A percentile compares a stretch with the other conserved stretches of the same genome.
Conservation (phyloP, 1,140 invertebrate genomes). For the Diorhabda elongata region DNA sequence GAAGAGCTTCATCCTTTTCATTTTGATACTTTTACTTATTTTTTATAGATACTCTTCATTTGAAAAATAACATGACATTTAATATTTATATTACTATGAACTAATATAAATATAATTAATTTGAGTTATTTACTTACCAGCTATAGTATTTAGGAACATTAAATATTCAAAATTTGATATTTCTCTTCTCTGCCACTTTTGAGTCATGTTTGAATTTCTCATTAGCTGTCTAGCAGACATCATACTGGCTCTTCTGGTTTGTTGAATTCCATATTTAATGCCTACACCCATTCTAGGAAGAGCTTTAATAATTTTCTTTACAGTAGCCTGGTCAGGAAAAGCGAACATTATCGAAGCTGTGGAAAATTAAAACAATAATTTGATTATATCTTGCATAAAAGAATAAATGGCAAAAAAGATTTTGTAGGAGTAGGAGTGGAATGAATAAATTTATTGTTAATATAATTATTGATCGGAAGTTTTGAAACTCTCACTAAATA, state of each 20-base stretch:
- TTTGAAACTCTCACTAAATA: too few relatives aligned
- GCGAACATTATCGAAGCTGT: constrained; percentile 97
- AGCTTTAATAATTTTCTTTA: constrained; percentile 98
- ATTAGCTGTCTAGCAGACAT: constrained; percentile 98
- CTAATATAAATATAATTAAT: too few relatives aligned
- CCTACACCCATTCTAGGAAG: constrained; percentile 97
- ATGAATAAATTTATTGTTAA: too few relatives aligned
- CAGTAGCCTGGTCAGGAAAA: constrained; percentile 92
- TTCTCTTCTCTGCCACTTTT: constrained; percentile 97
- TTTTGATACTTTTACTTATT: too few relatives aligned
- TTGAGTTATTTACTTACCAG: constrained; percentile 61
- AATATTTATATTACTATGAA: too few relatives aligned
- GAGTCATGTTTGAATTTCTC: constrained; percentile 98
- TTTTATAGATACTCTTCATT: too few relatives aligned
- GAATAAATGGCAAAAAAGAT: too few relatives aligned
- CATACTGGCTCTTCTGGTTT: constrained; percentile 93
- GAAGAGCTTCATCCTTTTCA: too few relatives aligned
- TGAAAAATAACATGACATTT: too few relatives aligned
- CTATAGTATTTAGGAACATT: constrained; percentile 99
- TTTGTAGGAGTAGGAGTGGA: too few relatives aligned
- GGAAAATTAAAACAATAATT: constrained; percentile 28
- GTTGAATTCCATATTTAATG: constrained; percentile 98
- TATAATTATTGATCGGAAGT: too few relatives aligned
- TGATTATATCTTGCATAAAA: background rate
- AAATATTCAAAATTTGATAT: constrained; percentile 99